Conservation (phyloP, 1,140 invertebrate species). For the Pseudomyrmex sp. region DNA sequence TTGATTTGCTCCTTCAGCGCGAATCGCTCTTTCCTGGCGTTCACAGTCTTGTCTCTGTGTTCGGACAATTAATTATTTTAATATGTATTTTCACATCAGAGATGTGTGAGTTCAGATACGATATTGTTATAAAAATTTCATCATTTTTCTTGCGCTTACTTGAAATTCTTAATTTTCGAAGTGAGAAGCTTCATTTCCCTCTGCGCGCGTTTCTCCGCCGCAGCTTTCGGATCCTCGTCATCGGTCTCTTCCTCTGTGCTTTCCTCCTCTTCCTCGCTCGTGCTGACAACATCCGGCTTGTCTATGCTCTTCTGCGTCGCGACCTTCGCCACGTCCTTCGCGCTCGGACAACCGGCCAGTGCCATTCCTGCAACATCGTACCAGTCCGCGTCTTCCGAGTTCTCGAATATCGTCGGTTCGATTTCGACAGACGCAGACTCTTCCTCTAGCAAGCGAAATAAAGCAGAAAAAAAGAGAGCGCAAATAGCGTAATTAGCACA, state of each 20-base stretch:
- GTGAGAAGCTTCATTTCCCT: conserved; percentile 91
- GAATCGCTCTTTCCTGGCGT: conserved; percentile 91
- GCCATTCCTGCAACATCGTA: conserved; percentile 85
- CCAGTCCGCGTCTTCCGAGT: conserved; percentile 77
- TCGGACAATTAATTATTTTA: background rate
- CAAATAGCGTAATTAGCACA: conserved; percentile 57
- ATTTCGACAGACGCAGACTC: conserved; percentile 40
- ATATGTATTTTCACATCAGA: conserved; percentile 1
- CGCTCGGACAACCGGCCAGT: conserved; percentile 84
- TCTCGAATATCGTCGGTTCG: conserved; percentile 77
- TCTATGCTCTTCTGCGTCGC: conserved; percentile 84
- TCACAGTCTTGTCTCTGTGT: conserved; percentile 89
- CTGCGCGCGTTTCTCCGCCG: conserved; percentile 85
- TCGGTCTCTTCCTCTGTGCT: conserved; percentile 85
- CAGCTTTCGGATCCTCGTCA: conserved; percentile 87
- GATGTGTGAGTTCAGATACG: background rate
- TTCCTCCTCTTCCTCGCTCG: conserved; percentile 89
- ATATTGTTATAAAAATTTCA: background rate
- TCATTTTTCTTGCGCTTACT: conserved; percentile 77
- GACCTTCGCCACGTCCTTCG: conserved; percentile 83
- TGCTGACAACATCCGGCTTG: conserved; percentile 70
- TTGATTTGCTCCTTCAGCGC: conserved; percentile 92
- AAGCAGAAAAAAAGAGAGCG: conserved; percentile 67
- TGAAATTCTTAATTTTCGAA: conserved; percentile 92
- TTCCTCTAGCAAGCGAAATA: conserved; percentile 62